A percentile compares a stretch with the other conserved stretches of the same genome.
These are phyloP conservation scores for Oreortyx pictus DNA, from an alignment of 2,797 vertebrate species.

Conservation along the genomic window DNA sequence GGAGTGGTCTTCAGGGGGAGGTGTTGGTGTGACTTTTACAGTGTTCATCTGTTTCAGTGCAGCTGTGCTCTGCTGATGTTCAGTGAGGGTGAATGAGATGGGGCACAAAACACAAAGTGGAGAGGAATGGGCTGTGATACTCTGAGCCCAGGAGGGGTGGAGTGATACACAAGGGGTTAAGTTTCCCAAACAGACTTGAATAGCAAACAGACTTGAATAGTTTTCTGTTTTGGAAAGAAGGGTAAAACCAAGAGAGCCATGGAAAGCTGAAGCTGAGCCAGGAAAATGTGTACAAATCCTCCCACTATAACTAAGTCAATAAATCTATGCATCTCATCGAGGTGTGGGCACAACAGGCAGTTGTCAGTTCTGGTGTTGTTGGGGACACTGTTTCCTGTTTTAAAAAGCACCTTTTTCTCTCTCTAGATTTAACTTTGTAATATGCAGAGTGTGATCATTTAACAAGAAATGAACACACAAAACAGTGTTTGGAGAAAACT, in stretches of 20 bases:
- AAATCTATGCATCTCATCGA: background rate
- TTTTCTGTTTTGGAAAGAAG: background rate
- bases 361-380: background rate
- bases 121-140: rapidly evolving
- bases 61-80: too few relatives aligned
- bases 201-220: background rate
- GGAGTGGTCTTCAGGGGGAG: too few relatives aligned
- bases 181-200: background rate
- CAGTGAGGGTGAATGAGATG: too few relatives aligned
- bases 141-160: background rate
- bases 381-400: background rate
- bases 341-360: background rate
- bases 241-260: background rate
- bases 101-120: background rate
- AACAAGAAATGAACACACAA: background rate
- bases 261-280: background rate
- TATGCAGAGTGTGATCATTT: background rate
- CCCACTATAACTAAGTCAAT: background rate
- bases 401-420: background rate
- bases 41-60: too few relatives aligned
- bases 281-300: conserved; percentile 38
- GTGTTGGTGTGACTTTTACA: too few relatives aligned
- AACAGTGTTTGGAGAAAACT: background rate
- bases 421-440: background rate
- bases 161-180: background rate